These are phyloP conservation scores for Sturnira hondurensis DNA, from an alignment of 2,113 vertebrate genomes.

Conservation along the genomic window DNA sequence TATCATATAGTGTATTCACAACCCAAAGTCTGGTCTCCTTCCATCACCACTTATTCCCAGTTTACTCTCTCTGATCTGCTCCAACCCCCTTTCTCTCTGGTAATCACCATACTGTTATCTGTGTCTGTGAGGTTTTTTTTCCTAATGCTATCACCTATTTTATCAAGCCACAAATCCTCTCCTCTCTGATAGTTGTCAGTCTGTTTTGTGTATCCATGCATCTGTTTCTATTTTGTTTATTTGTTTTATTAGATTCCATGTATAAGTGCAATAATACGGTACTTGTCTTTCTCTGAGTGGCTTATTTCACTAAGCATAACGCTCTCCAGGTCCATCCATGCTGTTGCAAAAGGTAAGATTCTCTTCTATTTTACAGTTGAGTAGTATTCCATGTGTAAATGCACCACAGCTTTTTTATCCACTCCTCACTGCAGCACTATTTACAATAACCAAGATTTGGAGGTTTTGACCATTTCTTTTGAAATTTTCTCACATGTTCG, in stretches of 20 bases:
- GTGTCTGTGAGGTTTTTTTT: not conserved
- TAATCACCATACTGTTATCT: not conserved
- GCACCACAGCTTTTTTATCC: not conserved
- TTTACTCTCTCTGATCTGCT: not conserved
- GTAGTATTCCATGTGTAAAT: not conserved
- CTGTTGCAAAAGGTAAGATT: not conserved
- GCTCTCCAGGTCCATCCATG: not conserved
- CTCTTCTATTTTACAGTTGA: not conserved
- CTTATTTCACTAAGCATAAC: not conserved
- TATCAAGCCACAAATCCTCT: not conserved
- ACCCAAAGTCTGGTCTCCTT: not conserved
- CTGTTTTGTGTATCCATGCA: not conserved
- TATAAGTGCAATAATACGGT: too few species aligned
- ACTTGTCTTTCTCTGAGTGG: too few species aligned
- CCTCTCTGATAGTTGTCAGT: not conserved
- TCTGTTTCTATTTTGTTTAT: not conserved
- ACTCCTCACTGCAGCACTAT: not conserved
- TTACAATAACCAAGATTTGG: not conserved
- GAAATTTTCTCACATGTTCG: slow-evolving; percentile 71
- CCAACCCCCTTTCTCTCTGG: not conserved
- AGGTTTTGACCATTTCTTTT: slow-evolving; percentile 75
- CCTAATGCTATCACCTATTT: not conserved
- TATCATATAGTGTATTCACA: not conserved
- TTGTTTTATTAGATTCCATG: not conserved
- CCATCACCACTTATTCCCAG: not conserved